phyloP scores from a whole-genome alignment of 2,888 invertebrate species.

The Azorinus chamasolen region DNA sequence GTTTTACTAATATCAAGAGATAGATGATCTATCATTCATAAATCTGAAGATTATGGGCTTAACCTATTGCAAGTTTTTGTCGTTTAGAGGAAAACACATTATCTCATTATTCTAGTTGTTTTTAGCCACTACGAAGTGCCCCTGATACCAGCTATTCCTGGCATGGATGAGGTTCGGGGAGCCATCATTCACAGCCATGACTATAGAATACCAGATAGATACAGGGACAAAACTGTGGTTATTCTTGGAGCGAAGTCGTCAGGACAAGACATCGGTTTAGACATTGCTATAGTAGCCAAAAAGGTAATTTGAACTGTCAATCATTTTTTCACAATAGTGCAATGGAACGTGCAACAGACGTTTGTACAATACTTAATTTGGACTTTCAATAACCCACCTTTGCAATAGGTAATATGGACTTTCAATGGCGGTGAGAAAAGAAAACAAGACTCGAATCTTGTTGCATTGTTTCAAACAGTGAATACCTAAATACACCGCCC shows the following conservation, averaged over 20 bases:
- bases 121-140: conserved; percentile 92
- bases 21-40: conserved; percentile 88
- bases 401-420: no score
- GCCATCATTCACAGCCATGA: conserved; percentile 93
- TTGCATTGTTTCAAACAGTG: no score
- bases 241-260: conserved; percentile 96
- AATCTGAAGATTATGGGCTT: no score
- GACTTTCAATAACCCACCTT: no score
- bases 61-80: no score
- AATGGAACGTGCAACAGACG: no score
- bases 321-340: no score
- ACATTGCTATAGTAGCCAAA: conserved; percentile 88
- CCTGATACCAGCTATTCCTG: conserved; percentile 90
- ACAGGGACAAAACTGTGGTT: conserved; percentile 90
- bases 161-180: conserved; percentile 89
- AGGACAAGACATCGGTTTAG: conserved; percentile 91
- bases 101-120: neutral
- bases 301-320: conserved; percentile 71
- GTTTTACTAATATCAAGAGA: conserved; percentile 89
- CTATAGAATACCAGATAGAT: conserved; percentile 92
- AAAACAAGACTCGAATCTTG: no score
- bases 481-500: no score
- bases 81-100: no score
- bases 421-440: no score
- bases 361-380: no score